phyloP scores from a whole-genome alignment of 2,888 invertebrate genomes.

The Matsumyia berberina region DNA sequence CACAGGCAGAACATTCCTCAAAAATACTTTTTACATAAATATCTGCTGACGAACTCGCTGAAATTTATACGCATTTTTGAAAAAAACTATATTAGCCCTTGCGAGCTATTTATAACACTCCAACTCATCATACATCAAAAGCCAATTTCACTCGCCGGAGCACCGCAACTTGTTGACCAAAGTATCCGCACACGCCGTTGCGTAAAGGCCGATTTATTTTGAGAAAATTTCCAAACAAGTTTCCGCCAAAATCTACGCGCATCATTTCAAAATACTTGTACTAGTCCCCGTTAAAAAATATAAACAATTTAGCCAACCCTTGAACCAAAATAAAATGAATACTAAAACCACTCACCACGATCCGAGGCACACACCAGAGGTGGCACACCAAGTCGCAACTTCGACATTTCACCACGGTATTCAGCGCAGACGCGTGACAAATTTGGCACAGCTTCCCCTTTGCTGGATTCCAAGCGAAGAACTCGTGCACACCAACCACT shows the following conservation, averaged over 20 bases:
- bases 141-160: not conserved
- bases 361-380: constrained; percentile 72
- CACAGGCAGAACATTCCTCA: not conserved
- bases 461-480: constrained; percentile 69
- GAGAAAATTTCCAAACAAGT: not conserved
- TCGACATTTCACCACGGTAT: constrained; percentile 72
- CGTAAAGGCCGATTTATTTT: constrained; percentile 43
- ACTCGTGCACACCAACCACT: constrained; percentile 60
- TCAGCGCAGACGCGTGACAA: constrained; percentile 74
- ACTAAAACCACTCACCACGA: constrained; percentile 75
- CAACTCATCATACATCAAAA: not conserved
- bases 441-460: constrained; percentile 77
- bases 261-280: constrained; percentile 8
- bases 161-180: constrained; percentile 52
- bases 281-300: not conserved
- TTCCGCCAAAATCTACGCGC: constrained; percentile 22
- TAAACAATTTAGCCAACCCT: constrained; percentile 1
- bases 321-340: constrained; percentile 20
- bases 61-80: not conserved
- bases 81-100: constrained; percentile 3
- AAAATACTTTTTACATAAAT: not conserved
- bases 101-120: constrained; percentile 14
- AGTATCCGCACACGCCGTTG: constrained; percentile 21
- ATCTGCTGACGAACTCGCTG: not conserved
- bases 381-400: constrained; percentile 77